These are phyloP conservation scores for Ictidomys tridecemlineatus DNA, from an alignment of 2,113 vertebrate genomes.

Conservation along the genomic window DNA sequence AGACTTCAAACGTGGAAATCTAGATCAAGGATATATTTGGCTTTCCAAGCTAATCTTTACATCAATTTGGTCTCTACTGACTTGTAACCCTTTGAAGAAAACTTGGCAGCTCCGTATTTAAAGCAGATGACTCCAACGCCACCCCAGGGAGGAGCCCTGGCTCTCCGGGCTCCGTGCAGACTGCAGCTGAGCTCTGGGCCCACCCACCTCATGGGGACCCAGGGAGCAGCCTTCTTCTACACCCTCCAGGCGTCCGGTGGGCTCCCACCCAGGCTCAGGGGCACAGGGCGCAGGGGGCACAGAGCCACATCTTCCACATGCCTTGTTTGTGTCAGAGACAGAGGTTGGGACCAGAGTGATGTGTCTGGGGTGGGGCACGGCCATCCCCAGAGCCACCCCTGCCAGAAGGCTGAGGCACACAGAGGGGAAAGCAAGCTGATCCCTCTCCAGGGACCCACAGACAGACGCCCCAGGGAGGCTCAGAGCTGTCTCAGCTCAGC, in stretches of 20 bases:
- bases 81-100: conserved; percentile 76
- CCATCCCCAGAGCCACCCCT: rapidly evolving
- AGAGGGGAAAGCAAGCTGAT: neutral
- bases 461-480: neutral
- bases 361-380: rapidly evolving
- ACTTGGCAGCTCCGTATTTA: neutral
- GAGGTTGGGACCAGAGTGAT: rapidly evolving
- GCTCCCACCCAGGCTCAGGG: neutral
- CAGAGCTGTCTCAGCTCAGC: neutral
- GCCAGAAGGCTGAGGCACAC: neutral
- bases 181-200: rapidly evolving
- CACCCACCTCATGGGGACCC: rapidly evolving
- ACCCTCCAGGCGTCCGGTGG: neutral
- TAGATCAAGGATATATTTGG: conserved; percentile 71
- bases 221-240: neutral
- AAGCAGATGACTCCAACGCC: conserved; percentile 42
- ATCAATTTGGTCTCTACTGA: conserved; percentile 32
- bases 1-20: conserved; percentile 53
- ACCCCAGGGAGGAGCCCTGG: neutral
- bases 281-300: neutral
- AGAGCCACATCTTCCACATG: neutral
- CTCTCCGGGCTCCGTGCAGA: neutral
- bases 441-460: neutral
- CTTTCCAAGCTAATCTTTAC: conserved; percentile 66
- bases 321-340: rapidly evolving